These are phyloP conservation scores for Gryllus bimaculatus DNA, from an alignment of 1,140 invertebrate genomes.

Conservation along the genomic window DNA sequence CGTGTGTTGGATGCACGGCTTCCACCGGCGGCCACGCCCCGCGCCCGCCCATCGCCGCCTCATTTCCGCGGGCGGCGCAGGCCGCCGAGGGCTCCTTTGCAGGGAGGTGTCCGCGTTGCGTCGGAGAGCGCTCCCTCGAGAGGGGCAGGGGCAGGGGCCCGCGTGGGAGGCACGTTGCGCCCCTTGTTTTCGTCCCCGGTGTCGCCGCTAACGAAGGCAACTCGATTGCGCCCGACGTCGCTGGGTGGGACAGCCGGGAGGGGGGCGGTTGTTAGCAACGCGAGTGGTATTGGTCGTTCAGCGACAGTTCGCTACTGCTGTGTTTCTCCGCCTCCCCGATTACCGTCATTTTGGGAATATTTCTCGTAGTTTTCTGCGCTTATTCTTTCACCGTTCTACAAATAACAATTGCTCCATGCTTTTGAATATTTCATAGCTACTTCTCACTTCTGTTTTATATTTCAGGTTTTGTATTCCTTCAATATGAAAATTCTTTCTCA, in stretches of 20 bases:
- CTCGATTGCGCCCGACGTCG: neutral
- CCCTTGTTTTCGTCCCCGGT: neutral
- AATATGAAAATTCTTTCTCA: too few relatives aligned
- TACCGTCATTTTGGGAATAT: neutral
- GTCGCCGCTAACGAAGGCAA: slow-evolving; percentile 2
- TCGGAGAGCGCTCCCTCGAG: too few relatives aligned
- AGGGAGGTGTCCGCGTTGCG: neutral
- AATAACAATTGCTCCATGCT: too few relatives aligned
- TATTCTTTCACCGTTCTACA: neutral
- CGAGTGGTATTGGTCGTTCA: neutral
- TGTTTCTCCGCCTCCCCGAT: neutral
- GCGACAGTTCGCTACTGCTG: neutral
- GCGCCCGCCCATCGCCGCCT: neutral
- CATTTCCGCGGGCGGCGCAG: neutral
- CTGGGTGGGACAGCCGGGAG: too few relatives aligned
- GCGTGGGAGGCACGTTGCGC: too few relatives aligned
- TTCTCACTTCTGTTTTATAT: too few relatives aligned
- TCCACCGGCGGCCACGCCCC: neutral
- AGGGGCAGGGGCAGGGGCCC: too few relatives aligned
- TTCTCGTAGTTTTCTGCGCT: neutral
- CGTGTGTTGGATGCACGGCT: neutral
- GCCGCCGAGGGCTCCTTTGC: neutral
- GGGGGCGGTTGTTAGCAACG: neutral
- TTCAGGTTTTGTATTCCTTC: too few relatives aligned
- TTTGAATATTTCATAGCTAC: too few relatives aligned